phyloP scores from a whole-genome alignment of 2,888 invertebrate genomes.

The Sinodicranocentrus sp. region DNA sequence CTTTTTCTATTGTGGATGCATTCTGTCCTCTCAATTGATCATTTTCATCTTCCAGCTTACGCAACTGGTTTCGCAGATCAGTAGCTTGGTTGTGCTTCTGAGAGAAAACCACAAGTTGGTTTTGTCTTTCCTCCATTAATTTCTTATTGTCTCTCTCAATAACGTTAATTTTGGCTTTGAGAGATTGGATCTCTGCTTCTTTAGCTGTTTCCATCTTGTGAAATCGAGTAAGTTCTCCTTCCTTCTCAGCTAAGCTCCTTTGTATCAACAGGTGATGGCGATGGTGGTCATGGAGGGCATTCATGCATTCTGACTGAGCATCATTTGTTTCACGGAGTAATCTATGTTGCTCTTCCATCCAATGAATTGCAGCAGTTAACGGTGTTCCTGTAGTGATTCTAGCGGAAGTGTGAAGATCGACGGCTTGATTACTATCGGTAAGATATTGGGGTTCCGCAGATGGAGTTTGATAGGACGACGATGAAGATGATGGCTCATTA shows the following conservation, averaged over 20 bases:
- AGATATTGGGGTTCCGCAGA: slow-evolving; percentile 1
- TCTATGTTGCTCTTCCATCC: slow-evolving; percentile 10
- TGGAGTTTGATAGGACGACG: background rate
- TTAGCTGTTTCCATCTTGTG: background rate
- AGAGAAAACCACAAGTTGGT: background rate
- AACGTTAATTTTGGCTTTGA: background rate
- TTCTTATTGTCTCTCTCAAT: background rate
- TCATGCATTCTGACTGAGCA: background rate
- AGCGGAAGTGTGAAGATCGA: background rate
- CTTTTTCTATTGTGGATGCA: no score
- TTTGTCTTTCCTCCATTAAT: background rate
- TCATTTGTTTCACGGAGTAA: background rate
- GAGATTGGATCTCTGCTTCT: background rate
- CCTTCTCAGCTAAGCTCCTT: background rate
- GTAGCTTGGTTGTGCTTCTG: slow-evolving; percentile 1
- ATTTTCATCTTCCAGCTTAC: no score
- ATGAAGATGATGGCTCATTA: background rate
- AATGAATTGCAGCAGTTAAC: background rate
- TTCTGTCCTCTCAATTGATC: no score
- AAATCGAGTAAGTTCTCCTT: background rate
- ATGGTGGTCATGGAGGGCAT: background rate
- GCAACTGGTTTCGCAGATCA: background rate
- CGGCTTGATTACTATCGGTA: background rate
- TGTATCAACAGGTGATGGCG: background rate
- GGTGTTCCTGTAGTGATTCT: background rate